Base-by-base conservation (phyloP, 2,797 vertebrate species). In the Podargus strigoides region DNA sequence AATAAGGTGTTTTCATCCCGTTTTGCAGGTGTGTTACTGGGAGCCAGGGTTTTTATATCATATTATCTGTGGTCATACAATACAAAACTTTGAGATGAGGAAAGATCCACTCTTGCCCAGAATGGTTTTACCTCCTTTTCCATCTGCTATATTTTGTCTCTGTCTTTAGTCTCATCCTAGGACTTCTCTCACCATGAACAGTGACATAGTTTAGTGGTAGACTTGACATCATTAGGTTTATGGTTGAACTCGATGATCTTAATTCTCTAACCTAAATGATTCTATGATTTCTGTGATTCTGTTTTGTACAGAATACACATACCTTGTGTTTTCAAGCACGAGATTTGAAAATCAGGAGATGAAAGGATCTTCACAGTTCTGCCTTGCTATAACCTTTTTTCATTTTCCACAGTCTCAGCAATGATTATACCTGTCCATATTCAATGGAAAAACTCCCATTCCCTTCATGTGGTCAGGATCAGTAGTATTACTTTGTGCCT, bases 181-280 rank as follows among this genome's bases (percentile, higher is more conserved):
- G 24, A 52, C 28, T 63, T 9, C 5, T 80, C 8, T 72, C 2
- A 2, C 7, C 1, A 1, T 11, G 39, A 70, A 62, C 22, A 41
- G 1, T 41, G 32, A n/a, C 0, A 2, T 6, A 0, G 2, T 55
- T 87, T 39, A 47, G 23, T 21, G 16, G 11, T 28, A 10, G 30
- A 60, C 6, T 36, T 39, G 15, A 3, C 3, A 20, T 32, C 2
- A 2, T 41, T 63, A n/a, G 12, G 7, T 50, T 76, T 60, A 22
- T 2, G 0, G 0, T 30, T 56, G 1, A 4, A 53, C 16, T 46
- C 0, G 2, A 2, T 30, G 3, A 13, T 20, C 8, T 49, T 60
- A 32, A 36, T 62, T 85, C 72, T 56, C 11, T 10, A 52, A 19
- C 9, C 2, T 36, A 32, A 50, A 72, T 5, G 10, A 20, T 49